These are phyloP conservation scores for Alcedo quadribrachys DNA, from an alignment of 2,797 vertebrate genomes.

Conservation along the genomic window DNA sequence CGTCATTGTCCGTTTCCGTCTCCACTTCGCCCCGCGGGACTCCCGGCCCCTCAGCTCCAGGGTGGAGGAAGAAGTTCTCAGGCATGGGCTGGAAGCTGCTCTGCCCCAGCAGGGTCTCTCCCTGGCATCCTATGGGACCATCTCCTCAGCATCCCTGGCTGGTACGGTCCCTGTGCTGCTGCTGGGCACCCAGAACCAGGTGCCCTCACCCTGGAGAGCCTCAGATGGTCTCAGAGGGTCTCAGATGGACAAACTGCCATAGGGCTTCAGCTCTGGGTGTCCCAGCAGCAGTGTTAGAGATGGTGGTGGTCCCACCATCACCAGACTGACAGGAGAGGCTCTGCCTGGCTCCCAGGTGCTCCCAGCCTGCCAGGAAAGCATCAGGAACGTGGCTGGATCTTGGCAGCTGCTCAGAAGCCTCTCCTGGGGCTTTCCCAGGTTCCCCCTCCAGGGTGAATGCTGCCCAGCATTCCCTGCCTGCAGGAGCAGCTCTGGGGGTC, in stretches of 20 bases:
- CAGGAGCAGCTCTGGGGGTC: not conserved
- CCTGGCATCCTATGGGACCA: slow-evolving; percentile 84
- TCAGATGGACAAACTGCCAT: not conserved
- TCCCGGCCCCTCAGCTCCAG: not conserved
- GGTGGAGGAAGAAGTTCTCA: slow-evolving; percentile 82
- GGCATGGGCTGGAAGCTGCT: slow-evolving; percentile 77
- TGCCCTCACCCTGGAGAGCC: not conserved
- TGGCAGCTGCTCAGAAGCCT: not conserved
- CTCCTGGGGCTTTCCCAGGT: not conserved
- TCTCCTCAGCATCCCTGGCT: slow-evolving; percentile 81
- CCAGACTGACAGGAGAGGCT: fast-evolving
- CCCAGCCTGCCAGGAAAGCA: not conserved
- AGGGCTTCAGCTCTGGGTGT: not conserved
- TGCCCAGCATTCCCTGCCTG: not conserved
- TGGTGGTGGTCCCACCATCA: not conserved
- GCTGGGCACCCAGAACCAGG: not conserved
- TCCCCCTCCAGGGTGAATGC: not conserved
- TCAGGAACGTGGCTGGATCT: not conserved
- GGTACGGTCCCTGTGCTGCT: slow-evolving; percentile 67
- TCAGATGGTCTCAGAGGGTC: not conserved
- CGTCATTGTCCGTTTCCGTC: slow-evolving; percentile 82
- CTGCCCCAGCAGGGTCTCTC: slow-evolving; percentile 74
- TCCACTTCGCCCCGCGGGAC: slow-evolving; percentile 77
- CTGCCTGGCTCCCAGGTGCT: not conserved
- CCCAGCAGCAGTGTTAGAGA: not conserved